A percentile compares a stretch with the other conserved stretches of the same genome.
phyloP scores from a whole-genome alignment of 2,888 invertebrate genomes.

The Rhaphigaster nebulosa region DNA sequence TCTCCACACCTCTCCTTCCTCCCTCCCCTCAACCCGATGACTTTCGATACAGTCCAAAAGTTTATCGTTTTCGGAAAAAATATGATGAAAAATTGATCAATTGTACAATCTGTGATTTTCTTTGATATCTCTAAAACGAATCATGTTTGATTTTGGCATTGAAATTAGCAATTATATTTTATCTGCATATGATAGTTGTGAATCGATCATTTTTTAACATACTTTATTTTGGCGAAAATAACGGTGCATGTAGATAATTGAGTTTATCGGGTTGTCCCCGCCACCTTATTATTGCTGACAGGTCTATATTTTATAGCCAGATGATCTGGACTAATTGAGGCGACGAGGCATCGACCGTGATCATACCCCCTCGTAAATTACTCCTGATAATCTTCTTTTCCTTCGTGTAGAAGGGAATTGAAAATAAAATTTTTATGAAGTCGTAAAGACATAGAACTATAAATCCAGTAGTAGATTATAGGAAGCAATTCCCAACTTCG shows the following conservation, averaged over 20 bases:
- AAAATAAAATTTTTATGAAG: constrained; percentile 3
- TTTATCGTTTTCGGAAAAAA: too few species aligned
- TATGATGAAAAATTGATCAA: too few species aligned
- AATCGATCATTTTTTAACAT: too few species aligned
- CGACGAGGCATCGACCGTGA: background rate
- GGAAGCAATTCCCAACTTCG: background rate
- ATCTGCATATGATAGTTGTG: too few species aligned
- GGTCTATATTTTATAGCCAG: background rate
- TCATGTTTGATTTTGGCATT: too few species aligned
- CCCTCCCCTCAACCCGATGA: too few species aligned
- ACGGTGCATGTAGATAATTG: background rate
- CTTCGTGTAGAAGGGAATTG: background rate
- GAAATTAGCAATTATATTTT: too few species aligned
- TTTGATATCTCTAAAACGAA: too few species aligned
- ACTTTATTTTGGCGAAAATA: background rate
- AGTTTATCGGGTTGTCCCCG: background rate
- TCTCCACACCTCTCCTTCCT: too few species aligned
- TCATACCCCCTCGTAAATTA: background rate
- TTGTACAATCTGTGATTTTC: too few species aligned
- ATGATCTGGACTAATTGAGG: background rate
- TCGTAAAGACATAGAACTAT: background rate
- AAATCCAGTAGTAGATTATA: background rate
- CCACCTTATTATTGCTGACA: background rate
- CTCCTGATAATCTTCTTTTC: background rate
- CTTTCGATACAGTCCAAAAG: too few species aligned